Conservation (phyloP, 2,888 invertebrate genomes). For the Didymodactylos carnosus region DNA sequence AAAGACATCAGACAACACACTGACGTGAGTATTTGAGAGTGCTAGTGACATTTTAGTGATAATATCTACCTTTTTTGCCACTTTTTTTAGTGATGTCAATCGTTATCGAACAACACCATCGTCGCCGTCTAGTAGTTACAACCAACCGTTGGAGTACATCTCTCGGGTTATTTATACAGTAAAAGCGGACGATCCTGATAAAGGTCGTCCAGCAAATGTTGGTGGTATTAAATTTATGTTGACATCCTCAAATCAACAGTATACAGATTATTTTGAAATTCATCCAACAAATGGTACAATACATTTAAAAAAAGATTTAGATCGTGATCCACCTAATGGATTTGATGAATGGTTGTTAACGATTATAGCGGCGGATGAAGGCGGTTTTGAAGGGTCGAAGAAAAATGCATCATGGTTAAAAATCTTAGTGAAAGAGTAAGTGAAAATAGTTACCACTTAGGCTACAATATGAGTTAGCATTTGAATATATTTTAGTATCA, state of each 20-base stretch:
- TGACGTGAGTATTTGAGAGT: no score
- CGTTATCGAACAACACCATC: no score
- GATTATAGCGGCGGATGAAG: background rate
- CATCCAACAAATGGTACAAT: conserved; percentile 36
- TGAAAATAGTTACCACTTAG: no score
- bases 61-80: no score
- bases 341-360: conserved; percentile 37
- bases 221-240: background rate
- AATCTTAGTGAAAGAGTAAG: background rate
- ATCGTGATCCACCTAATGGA: conserved; percentile 87
- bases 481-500: no score
- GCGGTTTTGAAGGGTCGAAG: background rate
- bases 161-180: background rate
- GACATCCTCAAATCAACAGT: background rate
- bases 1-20: no score
- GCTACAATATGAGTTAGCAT: no score
- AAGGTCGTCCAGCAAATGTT: background rate
- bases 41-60: no score
- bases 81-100: no score
- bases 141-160: no score
- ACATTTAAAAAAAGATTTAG: conserved; percentile 69
- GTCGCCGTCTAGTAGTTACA: no score
- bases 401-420: background rate
- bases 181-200: background rate
- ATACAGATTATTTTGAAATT: background rate